Evolutionary conservation across 2,797 vertebrate genomes (phyloP).

Genomic region (Petrocephalus sullivani): DNA sequence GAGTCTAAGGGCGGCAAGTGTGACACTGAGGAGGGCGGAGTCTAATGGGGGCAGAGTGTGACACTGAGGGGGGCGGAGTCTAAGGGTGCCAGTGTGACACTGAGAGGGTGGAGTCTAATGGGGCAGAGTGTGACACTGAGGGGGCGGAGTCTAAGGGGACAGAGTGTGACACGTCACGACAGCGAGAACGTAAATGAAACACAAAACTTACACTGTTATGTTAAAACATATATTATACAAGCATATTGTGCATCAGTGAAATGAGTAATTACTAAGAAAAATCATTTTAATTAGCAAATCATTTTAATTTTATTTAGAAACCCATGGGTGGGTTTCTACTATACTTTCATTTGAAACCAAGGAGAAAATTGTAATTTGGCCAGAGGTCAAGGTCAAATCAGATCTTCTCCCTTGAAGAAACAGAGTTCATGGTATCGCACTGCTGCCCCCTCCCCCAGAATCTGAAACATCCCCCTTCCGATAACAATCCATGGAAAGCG

Average conservation of each 20-base stretch:
- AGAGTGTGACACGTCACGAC: neutral
- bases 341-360: neutral
- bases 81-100: neutral
- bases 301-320: neutral
- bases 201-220: neutral
- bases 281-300: neutral
- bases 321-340: neutral
- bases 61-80: neutral
- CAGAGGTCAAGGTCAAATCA: slow-evolving; percentile 17
- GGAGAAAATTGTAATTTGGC: slow-evolving; percentile 16
- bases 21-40: neutral
- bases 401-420: neutral
- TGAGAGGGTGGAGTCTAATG: too few relatives aligned
- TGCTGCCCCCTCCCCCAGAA: neutral
- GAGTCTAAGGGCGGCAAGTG: neutral
- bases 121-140: neutral
- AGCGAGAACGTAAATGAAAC: neutral
- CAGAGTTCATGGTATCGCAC: neutral
- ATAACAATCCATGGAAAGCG: slow-evolving; percentile 27
- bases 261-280: neutral
- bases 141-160: neutral
- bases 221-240: neutral
- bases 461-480: slow-evolving; percentile 10
- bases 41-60: slow-evolving; percentile 5
- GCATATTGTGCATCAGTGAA: neutral